Evolutionary conservation across 2,113 vertebrate species (phyloP).

Genomic region (Microtus richardsoni): DNA sequence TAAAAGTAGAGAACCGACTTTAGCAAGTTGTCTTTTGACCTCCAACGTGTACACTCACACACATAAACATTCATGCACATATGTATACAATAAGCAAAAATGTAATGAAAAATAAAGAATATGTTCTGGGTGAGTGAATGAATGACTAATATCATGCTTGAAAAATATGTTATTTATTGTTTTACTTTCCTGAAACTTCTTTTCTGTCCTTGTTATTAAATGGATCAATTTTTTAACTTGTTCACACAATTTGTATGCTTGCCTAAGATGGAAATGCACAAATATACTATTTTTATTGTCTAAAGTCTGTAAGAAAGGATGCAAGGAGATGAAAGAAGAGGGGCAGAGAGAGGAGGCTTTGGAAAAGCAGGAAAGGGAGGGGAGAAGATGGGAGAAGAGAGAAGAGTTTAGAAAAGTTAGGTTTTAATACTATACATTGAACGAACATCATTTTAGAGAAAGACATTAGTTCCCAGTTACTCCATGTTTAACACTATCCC

Average conservation of each 20-base stretch:
- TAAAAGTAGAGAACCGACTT: background rate
- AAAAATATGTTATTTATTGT: background rate
- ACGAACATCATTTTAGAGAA: background rate
- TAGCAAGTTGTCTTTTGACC: background rate
- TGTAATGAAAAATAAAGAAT: background rate
- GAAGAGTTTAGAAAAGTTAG: background rate
- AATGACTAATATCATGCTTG: background rate
- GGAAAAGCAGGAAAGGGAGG: background rate
- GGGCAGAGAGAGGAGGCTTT: fast-evolving
- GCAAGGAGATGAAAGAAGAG: background rate
- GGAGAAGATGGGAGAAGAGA: background rate
- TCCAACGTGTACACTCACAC: background rate
- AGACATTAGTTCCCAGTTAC: background rate
- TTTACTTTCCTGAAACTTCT: background rate
- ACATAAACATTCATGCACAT: background rate
- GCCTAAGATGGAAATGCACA: background rate
- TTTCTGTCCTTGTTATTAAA: background rate
- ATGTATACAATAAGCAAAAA: background rate
- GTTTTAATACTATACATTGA: background rate
- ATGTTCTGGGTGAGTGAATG: background rate
- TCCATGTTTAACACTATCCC: background rate
- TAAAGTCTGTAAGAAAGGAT: background rate
- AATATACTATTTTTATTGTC: background rate
- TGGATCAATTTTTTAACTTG: background rate
- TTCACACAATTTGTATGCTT: background rate